phyloP scores from a whole-genome alignment of 35 echinoderm and acorn worm species.

The Heliocidaris tuberculata region DNA sequence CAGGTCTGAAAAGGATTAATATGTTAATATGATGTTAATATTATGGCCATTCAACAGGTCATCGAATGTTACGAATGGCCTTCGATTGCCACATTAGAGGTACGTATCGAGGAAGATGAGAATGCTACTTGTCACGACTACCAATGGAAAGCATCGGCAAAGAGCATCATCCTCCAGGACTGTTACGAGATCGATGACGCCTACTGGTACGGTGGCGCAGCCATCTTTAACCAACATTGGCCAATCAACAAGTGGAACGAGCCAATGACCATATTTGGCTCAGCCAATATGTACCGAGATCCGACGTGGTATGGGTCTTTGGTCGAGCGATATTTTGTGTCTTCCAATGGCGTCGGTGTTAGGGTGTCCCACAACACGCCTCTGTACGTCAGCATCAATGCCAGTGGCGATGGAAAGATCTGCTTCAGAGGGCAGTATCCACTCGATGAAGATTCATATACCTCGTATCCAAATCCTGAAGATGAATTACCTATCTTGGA shows the following conservation, averaged over 20 bases:
- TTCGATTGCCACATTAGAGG: constrained; percentile 21
- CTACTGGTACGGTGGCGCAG: constrained; percentile 75
- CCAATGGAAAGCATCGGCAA: constrained; percentile 51
- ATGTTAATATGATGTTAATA: background rate
- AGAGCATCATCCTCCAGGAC: constrained; percentile 46
- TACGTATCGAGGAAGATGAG: constrained; percentile 20
- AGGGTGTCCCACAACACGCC: constrained; percentile 55
- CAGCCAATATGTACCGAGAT: constrained; percentile 49
- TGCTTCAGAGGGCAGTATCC: constrained; percentile 15
- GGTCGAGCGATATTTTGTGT: constrained; percentile 75
- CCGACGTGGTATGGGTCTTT: constrained; percentile 64
- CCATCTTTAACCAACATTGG: constrained; percentile 69
- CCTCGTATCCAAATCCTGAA: constrained; percentile 3
- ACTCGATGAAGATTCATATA: constrained; percentile 33
- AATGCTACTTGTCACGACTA: constrained; percentile 58
- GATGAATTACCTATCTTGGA: constrained; percentile 39
- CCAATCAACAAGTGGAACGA: constrained; percentile 69
- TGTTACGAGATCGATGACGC: constrained; percentile 60
- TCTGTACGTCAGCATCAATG: constrained; percentile 68
- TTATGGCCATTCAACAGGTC: background rate
- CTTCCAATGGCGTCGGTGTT: constrained; percentile 62
- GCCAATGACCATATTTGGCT: constrained; percentile 69
- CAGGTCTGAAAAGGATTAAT: background rate
- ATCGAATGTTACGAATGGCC: constrained; percentile 22
- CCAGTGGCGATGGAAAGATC: background rate